Conservation (phyloP, 2,797 vertebrate species). For the Thripadectes ignobilis region DNA sequence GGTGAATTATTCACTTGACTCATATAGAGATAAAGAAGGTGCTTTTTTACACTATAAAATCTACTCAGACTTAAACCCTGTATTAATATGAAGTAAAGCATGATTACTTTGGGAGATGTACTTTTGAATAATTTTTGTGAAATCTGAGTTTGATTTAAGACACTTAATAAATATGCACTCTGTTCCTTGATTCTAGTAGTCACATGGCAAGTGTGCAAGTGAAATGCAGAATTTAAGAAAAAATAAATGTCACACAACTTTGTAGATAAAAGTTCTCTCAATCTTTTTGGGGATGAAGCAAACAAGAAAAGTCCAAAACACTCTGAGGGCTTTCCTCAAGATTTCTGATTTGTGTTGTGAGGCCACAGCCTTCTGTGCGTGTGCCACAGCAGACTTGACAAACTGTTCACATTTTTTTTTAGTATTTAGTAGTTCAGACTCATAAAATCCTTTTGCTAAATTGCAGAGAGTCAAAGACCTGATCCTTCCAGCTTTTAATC, state of each 20-base stretch:
- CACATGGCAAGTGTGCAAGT: background rate
- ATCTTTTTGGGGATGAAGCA: background rate
- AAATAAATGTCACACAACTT: background rate
- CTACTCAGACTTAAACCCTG: conserved; percentile 8
- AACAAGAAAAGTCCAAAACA: background rate
- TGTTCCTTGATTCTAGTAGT: background rate
- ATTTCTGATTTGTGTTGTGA: background rate
- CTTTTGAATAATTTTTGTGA: conserved; percentile 9
- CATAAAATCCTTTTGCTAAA: background rate
- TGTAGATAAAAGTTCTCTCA: background rate
- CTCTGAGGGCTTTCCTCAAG: background rate
- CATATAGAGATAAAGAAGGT: conserved; percentile 21
- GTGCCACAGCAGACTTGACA: background rate
- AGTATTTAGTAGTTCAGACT: background rate
- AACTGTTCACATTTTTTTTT: background rate
- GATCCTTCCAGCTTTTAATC: background rate
- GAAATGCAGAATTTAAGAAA: background rate
- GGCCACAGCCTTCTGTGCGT: background rate
- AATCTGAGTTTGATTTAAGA: background rate
- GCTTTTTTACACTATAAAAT: conserved; percentile 17
- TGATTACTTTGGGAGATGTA: background rate
- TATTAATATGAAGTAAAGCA: background rate
- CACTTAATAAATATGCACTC: background rate
- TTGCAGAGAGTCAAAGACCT: background rate
- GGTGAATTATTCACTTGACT: conserved; percentile 44